Conservation (phyloP, 2,888 invertebrate genomes). For the Netelia inedita region DNA sequence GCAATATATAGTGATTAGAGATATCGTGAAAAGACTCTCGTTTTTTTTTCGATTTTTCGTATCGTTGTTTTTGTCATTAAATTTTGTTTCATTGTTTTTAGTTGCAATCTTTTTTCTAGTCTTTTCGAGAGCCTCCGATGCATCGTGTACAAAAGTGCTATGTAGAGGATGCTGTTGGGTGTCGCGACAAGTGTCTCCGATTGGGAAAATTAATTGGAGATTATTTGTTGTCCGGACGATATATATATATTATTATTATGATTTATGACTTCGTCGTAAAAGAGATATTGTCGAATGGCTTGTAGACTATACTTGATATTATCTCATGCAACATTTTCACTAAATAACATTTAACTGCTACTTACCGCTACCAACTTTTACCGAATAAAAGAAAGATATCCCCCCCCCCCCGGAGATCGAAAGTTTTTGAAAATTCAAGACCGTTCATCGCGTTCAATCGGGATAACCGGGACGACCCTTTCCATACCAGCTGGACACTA, state of each 20-base stretch:
- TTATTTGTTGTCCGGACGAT: slow-evolving; percentile 49
- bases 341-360: slow-evolving; percentile 44
- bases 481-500: too few species aligned
- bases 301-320: slow-evolving; percentile 53
- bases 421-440: neutral
- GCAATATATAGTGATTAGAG: slow-evolving; percentile 83
- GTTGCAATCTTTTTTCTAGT: slow-evolving; percentile 12
- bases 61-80: slow-evolving; percentile 60
- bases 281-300: slow-evolving; percentile 46
- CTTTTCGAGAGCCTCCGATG: slow-evolving; percentile 63
- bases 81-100: slow-evolving; percentile 16
- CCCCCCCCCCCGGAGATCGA: neutral
- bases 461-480: too few species aligned
- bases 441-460: neutral
- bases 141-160: slow-evolving; percentile 44
- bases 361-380: slow-evolving; percentile 13
- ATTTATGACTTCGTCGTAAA: slow-evolving; percentile 34
- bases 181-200: slow-evolving; percentile 29
- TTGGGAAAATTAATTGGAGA: slow-evolving; percentile 45
- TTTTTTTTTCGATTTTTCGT: slow-evolving; percentile 70
- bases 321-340: slow-evolving; percentile 56
- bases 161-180: slow-evolving; percentile 30
- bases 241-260: slow-evolving; percentile 21
- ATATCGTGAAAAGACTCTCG: slow-evolving; percentile 68
- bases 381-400: neutral